Conservation (phyloP, 2,797 vertebrate genomes). For the Pogoniulus pusillus region DNA sequence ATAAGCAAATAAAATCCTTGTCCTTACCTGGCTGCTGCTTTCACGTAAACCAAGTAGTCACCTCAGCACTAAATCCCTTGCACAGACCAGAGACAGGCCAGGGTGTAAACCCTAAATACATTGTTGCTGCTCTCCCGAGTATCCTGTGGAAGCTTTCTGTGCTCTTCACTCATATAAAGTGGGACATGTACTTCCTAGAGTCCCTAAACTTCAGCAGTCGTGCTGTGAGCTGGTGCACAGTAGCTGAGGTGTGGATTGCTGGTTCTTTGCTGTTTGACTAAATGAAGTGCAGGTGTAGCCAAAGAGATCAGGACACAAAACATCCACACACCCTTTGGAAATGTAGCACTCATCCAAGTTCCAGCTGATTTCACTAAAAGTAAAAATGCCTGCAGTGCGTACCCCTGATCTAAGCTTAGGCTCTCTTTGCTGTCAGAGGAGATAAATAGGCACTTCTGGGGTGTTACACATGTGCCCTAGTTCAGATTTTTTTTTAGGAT, state of each 20-base stretch:
- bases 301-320: background rate
- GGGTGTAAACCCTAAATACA: background rate
- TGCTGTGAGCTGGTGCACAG: background rate
- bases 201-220: background rate
- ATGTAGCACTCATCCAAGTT: background rate
- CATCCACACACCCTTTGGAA: background rate
- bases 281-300: background rate
- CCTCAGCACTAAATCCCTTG: background rate
- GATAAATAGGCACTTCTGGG: background rate
- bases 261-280: background rate
- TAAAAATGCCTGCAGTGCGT: background rate
- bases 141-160: background rate
- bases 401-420: background rate
- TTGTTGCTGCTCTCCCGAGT: background rate
- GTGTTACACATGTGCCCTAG: background rate
- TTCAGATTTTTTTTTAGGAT: background rate
- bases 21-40: background rate
- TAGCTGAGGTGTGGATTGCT: background rate
- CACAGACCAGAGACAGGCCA: background rate
- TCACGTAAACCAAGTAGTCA: background rate
- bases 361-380: background rate
- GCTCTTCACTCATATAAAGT: background rate
- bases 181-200: background rate
- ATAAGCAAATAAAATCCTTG: background rate
- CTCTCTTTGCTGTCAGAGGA: background rate